phyloP scores from a whole-genome alignment of 2,797 vertebrate species.

The Anisognathus igniventris region DNA sequence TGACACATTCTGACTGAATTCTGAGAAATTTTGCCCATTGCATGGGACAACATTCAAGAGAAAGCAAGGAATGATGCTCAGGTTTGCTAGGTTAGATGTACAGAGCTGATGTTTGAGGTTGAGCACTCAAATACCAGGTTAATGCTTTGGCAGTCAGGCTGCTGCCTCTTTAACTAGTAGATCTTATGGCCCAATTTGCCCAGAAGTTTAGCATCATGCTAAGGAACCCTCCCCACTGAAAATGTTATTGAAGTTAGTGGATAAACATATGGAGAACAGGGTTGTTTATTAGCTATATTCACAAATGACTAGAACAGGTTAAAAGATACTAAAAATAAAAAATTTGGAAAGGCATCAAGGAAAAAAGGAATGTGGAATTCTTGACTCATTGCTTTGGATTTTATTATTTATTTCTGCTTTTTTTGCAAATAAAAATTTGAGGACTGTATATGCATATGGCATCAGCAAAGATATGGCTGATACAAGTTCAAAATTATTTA shows the following conservation, averaged over 20 bases:
- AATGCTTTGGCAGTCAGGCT: background rate
- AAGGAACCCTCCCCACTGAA: background rate
- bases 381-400: background rate
- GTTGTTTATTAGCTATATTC: background rate
- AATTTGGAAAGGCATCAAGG: background rate
- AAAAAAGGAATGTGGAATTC: background rate
- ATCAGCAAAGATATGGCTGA: background rate
- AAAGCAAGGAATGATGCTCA: background rate
- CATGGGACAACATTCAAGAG: background rate
- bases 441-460: background rate
- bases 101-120: background rate
- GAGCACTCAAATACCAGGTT: background rate
- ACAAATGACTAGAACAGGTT: background rate
- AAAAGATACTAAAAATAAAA: background rate
- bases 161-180: background rate
- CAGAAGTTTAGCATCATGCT: background rate
- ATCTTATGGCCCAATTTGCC: background rate
- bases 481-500: background rate
- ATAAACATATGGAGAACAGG: background rate
- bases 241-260: background rate
- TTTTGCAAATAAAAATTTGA: background rate
- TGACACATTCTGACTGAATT: background rate
- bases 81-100: accelerated
- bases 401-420: background rate
- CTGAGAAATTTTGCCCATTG: background rate